phyloP scores from a whole-genome alignment of 2,888 invertebrate genomes.

The Monochamus alternatus region DNA sequence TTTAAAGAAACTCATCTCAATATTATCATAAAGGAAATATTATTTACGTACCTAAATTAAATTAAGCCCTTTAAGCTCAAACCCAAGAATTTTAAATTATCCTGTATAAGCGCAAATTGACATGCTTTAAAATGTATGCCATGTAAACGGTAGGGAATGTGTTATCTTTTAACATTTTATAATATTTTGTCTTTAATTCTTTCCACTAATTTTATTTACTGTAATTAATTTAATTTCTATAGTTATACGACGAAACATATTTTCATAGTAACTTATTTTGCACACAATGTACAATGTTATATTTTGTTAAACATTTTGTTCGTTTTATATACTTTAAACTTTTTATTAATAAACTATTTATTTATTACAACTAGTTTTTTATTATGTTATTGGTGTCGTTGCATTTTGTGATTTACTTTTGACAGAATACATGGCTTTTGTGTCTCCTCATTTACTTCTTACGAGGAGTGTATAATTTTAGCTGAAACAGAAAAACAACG shows the following conservation, averaged over 20 bases:
- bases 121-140: background rate
- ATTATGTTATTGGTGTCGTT: background rate
- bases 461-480: background rate
- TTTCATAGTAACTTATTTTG: background rate
- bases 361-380: constrained; percentile 23
- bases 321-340: constrained; percentile 30
- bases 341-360: constrained; percentile 34
- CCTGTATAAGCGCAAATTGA: background rate
- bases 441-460: background rate
- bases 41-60: too few species aligned
- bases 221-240: background rate
- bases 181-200: background rate
- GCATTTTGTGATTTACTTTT: constrained; percentile 3
- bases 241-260: background rate
- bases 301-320: constrained; percentile 31
- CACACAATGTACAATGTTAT: background rate
- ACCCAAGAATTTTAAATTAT: background rate
- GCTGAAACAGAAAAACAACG: background rate
- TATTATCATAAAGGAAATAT: too few species aligned
- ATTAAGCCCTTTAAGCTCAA: too few species aligned
- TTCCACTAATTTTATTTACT: background rate
- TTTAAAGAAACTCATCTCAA: too few species aligned
- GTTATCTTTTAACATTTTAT: background rate
- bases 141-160: background rate
- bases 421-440: background rate